Conservation (phyloP, 2,797 vertebrate genomes). For the Catharus ustulatus region DNA sequence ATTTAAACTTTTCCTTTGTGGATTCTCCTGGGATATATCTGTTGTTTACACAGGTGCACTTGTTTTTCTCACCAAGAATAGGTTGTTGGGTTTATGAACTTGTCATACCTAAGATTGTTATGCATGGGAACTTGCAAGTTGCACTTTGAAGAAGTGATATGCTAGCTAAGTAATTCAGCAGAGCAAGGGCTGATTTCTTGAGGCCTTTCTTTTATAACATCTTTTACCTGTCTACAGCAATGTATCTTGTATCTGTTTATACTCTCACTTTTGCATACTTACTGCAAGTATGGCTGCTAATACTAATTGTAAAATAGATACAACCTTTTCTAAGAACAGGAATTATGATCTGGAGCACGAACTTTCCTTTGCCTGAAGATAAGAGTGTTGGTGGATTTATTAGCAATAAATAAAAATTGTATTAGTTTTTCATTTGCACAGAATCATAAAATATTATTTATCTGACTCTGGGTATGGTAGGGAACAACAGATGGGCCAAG, state of each 20-base stretch:
- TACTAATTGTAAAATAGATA: not conserved
- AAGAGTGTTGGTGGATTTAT: slow-evolving; percentile 2
- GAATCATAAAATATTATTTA: not conserved
- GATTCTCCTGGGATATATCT: no score
- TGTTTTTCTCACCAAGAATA: no score
- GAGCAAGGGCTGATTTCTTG: no score
- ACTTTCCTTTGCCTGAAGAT: not conserved
- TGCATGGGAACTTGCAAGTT: no score
- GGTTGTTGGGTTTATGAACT: no score
- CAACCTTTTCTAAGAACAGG: not conserved
- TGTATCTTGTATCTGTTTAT: not conserved
- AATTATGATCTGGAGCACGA: not conserved
- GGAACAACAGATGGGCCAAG: not conserved
- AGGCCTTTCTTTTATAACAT: no score
- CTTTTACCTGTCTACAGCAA: no score
- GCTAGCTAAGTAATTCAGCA: no score
- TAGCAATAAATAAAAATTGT: not conserved
- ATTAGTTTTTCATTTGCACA: not conserved
- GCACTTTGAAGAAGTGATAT: no score
- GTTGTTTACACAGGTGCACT: no score
- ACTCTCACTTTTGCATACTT: not conserved
- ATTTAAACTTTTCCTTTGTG: no score
- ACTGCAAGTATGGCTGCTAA: not conserved
- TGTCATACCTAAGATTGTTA: no score
- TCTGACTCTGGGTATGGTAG: not conserved